A percentile compares a stretch with the other conserved stretches of the same genome.
These are phyloP conservation scores for Thunnus thynnus DNA, from an alignment of 2,113 vertebrate genomes.

Conservation along the genomic window DNA sequence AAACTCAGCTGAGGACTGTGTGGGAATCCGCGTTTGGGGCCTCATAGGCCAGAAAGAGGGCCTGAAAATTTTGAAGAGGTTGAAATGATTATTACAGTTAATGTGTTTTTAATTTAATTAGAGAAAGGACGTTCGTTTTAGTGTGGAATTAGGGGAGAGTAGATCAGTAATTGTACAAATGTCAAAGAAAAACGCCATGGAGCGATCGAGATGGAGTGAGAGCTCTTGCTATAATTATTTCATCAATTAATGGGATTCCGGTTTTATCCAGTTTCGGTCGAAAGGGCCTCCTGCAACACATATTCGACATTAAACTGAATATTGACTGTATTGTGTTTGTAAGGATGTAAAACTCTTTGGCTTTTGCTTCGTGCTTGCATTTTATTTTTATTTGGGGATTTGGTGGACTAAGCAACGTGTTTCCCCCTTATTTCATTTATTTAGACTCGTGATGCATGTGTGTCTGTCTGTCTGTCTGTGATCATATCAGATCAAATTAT, in stretches of 20 bases:
- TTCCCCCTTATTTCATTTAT: not conserved
- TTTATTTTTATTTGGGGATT: conserved; percentile 27
- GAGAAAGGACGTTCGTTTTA: not conserved
- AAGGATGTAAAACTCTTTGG: not conserved
- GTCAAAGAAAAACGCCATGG: conserved; percentile 15
- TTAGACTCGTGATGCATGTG: not conserved
- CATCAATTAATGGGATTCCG: conserved; percentile 77
- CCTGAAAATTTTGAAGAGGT: conserved; percentile 34
- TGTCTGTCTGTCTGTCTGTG: too few species aligned
- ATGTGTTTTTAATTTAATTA: conserved; percentile 15
- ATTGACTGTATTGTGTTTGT: conserved; percentile 8
- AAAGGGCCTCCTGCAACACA: conserved; percentile 38
- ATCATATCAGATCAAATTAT: not conserved
- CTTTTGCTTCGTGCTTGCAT: not conserved
- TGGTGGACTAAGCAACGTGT: not conserved
- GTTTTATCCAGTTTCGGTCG: conserved; percentile 73
- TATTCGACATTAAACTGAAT: conserved; percentile 22
- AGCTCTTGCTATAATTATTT: conserved; percentile 72
- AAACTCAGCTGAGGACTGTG: conserved; percentile 64
- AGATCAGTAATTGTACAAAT: conserved; percentile 1
- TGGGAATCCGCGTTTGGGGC: conserved; percentile 67
- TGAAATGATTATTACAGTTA: conserved; percentile 28
- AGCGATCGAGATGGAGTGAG: conserved; percentile 33
- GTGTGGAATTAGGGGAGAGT: not conserved
- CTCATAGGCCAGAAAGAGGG: conserved; percentile 71